These are phyloP conservation scores for Chaenodraco wilsoni DNA, from an alignment of 2,797 vertebrate species.

Conservation along the genomic window DNA sequence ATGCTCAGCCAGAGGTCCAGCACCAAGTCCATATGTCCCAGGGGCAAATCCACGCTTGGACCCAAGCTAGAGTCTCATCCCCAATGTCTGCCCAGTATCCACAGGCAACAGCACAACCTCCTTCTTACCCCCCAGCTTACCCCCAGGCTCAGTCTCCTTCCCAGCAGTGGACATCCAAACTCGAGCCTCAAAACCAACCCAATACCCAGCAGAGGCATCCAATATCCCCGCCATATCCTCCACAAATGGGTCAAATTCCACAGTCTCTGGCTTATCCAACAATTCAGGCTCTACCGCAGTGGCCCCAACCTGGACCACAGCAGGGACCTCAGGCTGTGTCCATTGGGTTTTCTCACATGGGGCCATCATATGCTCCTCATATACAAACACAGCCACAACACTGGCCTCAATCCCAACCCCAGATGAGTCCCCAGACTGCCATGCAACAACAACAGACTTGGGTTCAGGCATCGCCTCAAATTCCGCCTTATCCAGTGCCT, in stretches of 20 bases:
- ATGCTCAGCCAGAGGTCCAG: conserved; percentile 32
- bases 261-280: conserved; percentile 52
- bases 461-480: conserved; percentile 40
- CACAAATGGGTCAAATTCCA: conserved; percentile 38
- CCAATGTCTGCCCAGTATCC: conserved; percentile 54
- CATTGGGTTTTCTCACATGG: conserved; percentile 43
- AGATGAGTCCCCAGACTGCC: conserved; percentile 49
- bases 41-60: conserved; percentile 52
- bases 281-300: conserved; percentile 56
- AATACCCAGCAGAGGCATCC: conserved; percentile 54
- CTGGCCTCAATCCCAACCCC: conserved; percentile 65
- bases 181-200: conserved; percentile 53
- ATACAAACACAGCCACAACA: conserved; percentile 51
- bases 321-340: conserved; percentile 38
- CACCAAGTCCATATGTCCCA: conserved; percentile 50
- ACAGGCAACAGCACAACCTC: conserved; percentile 55
- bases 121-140: conserved; percentile 54
- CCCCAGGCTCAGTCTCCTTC: conserved; percentile 51
- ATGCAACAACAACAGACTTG: conserved; percentile 59
- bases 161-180: conserved; percentile 69
- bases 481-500: conserved; percentile 22
- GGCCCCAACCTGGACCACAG: conserved; percentile 48
- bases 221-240: conserved; percentile 48
- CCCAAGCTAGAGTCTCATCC: conserved; percentile 54
- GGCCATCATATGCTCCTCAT: conserved; percentile 44